Percentiles rank a stretch among this genome's conserved stretches.
phyloP scores from a whole-genome alignment of 2,797 vertebrate species.

The Chaunax sp. region DNA sequence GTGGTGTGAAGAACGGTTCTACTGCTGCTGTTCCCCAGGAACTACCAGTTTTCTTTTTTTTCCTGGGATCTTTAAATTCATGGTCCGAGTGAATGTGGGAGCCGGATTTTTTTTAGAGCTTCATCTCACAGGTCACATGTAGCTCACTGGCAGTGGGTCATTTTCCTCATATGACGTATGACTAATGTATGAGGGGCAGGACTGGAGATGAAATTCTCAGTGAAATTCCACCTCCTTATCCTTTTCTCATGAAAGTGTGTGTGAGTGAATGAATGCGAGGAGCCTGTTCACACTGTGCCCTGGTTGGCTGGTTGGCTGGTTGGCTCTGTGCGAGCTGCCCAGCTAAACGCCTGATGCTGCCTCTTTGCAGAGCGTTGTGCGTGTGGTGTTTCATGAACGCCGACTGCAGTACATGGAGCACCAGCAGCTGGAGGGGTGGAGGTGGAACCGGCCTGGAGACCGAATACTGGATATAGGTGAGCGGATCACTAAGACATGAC shows the following conservation, averaged over 20 bases:
- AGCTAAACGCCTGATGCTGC: constrained; percentile 23
- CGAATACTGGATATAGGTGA: constrained; percentile 94
- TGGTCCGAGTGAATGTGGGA: neutral
- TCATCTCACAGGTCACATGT: neutral
- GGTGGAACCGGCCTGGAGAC: constrained; percentile 94
- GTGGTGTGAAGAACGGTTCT: no score
- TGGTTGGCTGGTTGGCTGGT: constrained; percentile 30
- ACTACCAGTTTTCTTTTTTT: neutral
- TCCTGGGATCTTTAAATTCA: constrained; percentile 2
- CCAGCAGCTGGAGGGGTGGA: constrained; percentile 95
- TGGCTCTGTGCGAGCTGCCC: constrained; percentile 25
- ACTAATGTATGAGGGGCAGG: neutral
- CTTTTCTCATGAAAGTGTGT: neutral
- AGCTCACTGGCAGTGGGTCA: no score
- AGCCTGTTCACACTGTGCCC: constrained; percentile 26
- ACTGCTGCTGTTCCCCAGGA: no score
- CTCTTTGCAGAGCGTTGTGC: constrained; percentile 89
- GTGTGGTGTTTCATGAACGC: constrained; percentile 94
- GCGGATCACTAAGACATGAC: constrained; percentile 24
- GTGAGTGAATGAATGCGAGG: constrained; percentile 11
- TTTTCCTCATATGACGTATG: no score
- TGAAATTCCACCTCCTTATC: no score
- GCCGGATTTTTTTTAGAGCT: neutral
- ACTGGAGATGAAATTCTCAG: constrained; percentile 26
- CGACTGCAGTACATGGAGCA: constrained; percentile 94